These are phyloP conservation scores for Eupithecia centaureata DNA, from an alignment of 2,888 invertebrate genomes.

Conservation along the genomic window DNA sequence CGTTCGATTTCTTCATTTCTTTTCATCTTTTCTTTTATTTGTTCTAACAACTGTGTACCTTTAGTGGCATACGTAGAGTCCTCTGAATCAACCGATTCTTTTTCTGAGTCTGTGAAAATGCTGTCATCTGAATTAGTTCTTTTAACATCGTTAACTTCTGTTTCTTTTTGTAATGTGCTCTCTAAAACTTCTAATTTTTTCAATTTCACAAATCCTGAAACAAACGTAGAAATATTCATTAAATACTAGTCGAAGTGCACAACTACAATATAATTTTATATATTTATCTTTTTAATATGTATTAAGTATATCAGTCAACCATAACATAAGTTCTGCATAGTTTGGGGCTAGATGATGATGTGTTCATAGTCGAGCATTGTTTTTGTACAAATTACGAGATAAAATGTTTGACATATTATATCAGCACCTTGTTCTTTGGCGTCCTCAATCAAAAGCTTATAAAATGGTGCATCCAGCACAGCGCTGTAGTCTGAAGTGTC, in stretches of 20 bases:
- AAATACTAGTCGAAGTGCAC: too few species aligned
- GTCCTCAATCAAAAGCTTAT: slow-evolving; percentile 85
- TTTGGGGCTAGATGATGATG: too few species aligned
- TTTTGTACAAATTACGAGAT: too few species aligned
- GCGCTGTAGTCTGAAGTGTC: slow-evolving; percentile 85
- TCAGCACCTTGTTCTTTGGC: slow-evolving; percentile 73
- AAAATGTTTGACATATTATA: not conserved
- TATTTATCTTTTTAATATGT: too few species aligned
- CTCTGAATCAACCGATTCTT: slow-evolving; percentile 73
- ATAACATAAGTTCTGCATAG: too few species aligned
- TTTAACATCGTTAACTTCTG: slow-evolving; percentile 46
- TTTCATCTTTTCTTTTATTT: slow-evolving; percentile 55
- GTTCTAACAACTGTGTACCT: slow-evolving; percentile 59
- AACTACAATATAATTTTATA: too few species aligned
- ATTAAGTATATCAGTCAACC: too few species aligned
- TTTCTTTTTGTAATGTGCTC: slow-evolving; percentile 68
- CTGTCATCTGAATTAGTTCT: slow-evolving; percentile 66
- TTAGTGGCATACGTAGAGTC: slow-evolving; percentile 58
- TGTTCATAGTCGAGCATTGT: too few species aligned
- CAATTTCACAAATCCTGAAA: slow-evolving; percentile 84
- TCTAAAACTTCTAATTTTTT: slow-evolving; percentile 80
- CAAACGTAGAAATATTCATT: not conserved
- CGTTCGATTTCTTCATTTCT: slow-evolving; percentile 42
- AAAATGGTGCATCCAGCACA: slow-evolving; percentile 84
- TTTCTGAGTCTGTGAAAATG: slow-evolving; percentile 75